Conservation (phyloP, 1,140 invertebrate species). For the Musca vetustissima region DNA sequence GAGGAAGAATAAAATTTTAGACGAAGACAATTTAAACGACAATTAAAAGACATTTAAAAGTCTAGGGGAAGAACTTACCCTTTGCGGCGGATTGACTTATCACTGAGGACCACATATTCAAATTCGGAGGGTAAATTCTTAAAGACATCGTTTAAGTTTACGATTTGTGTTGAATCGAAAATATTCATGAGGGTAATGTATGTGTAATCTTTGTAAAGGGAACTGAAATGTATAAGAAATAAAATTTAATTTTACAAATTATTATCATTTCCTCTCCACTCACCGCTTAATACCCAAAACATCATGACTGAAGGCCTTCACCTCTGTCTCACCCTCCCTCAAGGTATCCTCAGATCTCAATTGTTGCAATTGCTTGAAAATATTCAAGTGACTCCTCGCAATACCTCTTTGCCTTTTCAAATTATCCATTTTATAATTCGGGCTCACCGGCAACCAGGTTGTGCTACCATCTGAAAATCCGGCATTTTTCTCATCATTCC, state of each 20-base stretch:
- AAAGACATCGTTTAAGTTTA: constrained; percentile 40
- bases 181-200: constrained; percentile 49
- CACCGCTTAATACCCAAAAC: constrained; percentile 51
- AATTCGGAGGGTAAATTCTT: constrained; percentile 37
- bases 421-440: constrained; percentile 63
- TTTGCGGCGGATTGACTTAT: constrained; percentile 34
- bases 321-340: constrained; percentile 36
- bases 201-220: constrained; percentile 36
- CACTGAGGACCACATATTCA: constrained; percentile 46
- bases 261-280: neutral
- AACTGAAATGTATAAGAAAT: constrained; percentile 26
- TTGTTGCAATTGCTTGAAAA: constrained; percentile 45
- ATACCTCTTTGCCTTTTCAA: constrained; percentile 34
- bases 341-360: constrained; percentile 46
- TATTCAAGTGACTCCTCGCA: constrained; percentile 42
- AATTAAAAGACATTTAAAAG: constrained; percentile 2
- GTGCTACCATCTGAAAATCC: constrained; percentile 53
- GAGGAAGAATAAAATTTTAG: neutral
- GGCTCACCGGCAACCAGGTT: constrained; percentile 68
- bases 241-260: neutral
- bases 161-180: constrained; percentile 41
- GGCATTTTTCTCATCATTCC: constrained; percentile 60
- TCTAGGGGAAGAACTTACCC: constrained; percentile 30
- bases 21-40: neutral
- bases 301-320: constrained; percentile 41